phyloP scores from a whole-genome alignment of 2,797 vertebrate genomes.

The Artibeus jamaicensis region DNA sequence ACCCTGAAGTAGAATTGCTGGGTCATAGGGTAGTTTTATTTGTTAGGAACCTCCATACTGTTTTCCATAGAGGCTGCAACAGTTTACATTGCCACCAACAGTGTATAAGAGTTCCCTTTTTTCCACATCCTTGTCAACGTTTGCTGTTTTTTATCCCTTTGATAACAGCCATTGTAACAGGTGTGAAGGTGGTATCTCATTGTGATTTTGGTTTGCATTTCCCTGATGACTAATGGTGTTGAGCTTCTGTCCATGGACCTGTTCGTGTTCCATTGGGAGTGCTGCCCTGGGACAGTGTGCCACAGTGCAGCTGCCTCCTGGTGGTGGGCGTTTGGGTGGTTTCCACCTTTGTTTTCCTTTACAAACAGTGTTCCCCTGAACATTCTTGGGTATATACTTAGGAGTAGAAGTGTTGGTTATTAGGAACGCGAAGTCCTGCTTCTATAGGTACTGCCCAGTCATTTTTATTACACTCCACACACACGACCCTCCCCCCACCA shows the following conservation, averaged over 20 bases:
- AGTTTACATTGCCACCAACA: background rate
- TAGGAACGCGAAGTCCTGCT: background rate
- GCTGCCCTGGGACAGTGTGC: no score
- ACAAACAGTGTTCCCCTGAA: background rate
- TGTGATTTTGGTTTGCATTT: background rate
- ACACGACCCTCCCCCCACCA: rapidly evolving
- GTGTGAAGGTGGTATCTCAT: background rate
- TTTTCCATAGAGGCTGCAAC: background rate
- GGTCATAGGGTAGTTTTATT: background rate
- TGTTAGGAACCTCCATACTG: background rate
- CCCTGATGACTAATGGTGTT: background rate
- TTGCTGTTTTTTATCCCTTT: background rate
- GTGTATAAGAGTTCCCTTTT: background rate
- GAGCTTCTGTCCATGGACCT: background rate
- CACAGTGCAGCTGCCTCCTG: background rate
- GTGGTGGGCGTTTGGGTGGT: background rate
- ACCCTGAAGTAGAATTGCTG: background rate
- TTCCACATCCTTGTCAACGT: background rate
- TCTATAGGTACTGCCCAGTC: background rate
- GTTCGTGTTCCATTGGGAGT: background rate
- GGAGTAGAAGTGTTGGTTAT: background rate
- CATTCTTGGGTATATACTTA: background rate
- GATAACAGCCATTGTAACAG: background rate
- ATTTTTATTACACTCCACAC: background rate
- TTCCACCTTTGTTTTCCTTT: background rate